phyloP scores from a whole-genome alignment of 2,113 vertebrate genomes.

The Mixornis gularis region DNA sequence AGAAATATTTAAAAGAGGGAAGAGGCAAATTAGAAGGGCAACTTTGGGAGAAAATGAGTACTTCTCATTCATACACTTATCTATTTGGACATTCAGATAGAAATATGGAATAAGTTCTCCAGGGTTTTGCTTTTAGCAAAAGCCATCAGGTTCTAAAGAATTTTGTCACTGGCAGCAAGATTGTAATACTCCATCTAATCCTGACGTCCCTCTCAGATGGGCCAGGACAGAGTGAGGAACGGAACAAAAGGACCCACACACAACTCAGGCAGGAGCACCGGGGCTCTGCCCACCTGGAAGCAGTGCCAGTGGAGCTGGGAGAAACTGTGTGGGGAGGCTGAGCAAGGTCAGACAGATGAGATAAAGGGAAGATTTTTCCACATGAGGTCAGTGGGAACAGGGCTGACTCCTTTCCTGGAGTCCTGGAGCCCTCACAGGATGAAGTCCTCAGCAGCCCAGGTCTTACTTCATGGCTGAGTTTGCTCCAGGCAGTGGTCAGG shows the following conservation, averaged over 20 bases:
- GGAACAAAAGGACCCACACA: accelerated
- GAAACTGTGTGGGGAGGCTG: not conserved
- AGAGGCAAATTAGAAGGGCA: not conserved
- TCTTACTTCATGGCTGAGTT: not conserved
- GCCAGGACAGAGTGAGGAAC: not conserved
- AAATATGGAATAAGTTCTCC: not conserved
- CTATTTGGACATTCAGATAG: not conserved
- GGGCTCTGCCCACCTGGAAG: not conserved
- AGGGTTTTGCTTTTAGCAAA: not conserved
- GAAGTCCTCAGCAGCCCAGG: not conserved
- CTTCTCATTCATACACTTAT: not conserved
- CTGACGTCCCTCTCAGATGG: no score
- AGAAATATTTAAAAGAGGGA: not conserved
- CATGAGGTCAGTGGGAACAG: accelerated
- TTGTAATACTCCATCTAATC: not conserved
- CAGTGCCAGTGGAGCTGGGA: accelerated
- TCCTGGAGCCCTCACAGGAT: not conserved
- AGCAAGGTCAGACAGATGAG: not conserved
- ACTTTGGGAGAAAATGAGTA: accelerated
- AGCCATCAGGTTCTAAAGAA: not conserved
- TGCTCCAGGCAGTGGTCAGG: not conserved
- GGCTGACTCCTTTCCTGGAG: not conserved
- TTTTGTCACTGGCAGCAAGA: not conserved
- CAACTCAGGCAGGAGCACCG: not conserved
- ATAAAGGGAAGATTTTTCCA: not conserved